Evolutionary conservation across 2,113 vertebrate species (phyloP), one percentile per base, ranked within the genome.

Genomic region (Turdus rufiventris): DNA sequence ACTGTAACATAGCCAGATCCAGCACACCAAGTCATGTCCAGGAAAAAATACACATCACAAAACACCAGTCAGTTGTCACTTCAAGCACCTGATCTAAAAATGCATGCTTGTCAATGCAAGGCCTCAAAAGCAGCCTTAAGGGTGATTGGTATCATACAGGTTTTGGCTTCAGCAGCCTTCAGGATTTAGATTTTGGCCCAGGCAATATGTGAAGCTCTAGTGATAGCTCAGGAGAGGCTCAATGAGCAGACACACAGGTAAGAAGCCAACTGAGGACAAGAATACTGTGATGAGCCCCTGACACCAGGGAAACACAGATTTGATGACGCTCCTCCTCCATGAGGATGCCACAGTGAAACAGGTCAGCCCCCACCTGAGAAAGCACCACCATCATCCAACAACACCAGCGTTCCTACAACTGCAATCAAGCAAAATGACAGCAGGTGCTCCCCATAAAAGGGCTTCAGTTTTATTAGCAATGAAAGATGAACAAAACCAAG

Each of bases 361-460:
- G 17, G 24, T 24, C 61, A 91, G 65, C 61, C 42, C 13, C 24
- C 66, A 94, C 57, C 72, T 72, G 62, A 85, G 61, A 63, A 62
- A 60, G 40, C 56, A 38, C 2, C 1, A 0, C 45, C 43, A 61
- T 47, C 2, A 1, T 9, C 38, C 73, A 71, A 31, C 21, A 65
- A 0, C 0, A 0, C 10, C 12, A 2, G 15, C 0, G 0, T 12
- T n/a, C 28, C 66, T 45, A 20, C 24, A 74, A 58, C 31, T n/a
- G 23, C 43, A 17, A 29, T 18, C 75, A 65, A 54, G 57, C 31
- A 77, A 85, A 85, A 51, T 47, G 80, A 43, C 40, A 76, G 81
- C 93, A 93, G 88, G 75, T 93, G 93, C 74, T 81, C 53, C 51
- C 33, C 31, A 79, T 42, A 79, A 89, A 89, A 77, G 73, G 33